These are phyloP conservation scores for Tenthredo scrophulariae DNA, from an alignment of 2,888 invertebrate species.

Conservation along the genomic window DNA sequence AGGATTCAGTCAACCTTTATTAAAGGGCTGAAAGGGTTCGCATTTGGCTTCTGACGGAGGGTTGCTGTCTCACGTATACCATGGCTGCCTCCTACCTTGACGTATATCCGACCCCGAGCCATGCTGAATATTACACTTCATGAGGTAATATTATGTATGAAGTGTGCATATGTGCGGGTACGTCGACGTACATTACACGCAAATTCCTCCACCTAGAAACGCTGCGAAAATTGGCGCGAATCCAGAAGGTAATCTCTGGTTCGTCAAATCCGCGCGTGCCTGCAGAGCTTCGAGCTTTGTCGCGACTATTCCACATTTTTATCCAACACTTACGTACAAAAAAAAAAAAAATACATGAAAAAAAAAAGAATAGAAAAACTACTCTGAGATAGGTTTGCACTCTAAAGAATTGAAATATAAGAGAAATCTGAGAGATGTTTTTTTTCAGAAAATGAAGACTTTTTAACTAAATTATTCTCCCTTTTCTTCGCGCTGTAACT, in stretches of 20 bases:
- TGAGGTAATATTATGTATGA: conserved; percentile 13
- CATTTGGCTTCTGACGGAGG: conserved; percentile 39
- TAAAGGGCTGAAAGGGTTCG: conserved; percentile 41
- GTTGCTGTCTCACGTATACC: conserved; percentile 10
- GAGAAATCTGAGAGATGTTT: background rate
- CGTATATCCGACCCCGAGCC: conserved; percentile 13
- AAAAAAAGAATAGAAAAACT: background rate
- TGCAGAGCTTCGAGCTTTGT: background rate
- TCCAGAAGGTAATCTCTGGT: conserved; percentile 10
- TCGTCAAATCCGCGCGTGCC: conserved; percentile 21
- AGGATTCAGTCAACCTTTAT: conserved; percentile 41
- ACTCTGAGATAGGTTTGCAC: no score
- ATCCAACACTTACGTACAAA: background rate
- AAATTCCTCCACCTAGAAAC: background rate
- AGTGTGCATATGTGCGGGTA: background rate
- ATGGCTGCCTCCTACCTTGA: conserved; percentile 5
- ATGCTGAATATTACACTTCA: conserved; percentile 39
- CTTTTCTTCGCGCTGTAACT: background rate
- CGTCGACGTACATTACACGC: background rate
- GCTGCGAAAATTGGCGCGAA: conserved; percentile 2
- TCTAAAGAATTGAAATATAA: no score
- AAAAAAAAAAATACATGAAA: background rate
- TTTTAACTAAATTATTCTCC: background rate
- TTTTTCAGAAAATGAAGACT: background rate
- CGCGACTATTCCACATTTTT: background rate